Percentiles rank a stretch among this genome's conserved stretches.
These are phyloP conservation scores for Pomacea maculata DNA, from an alignment of 1,140 invertebrate genomes.

Conservation along the genomic window DNA sequence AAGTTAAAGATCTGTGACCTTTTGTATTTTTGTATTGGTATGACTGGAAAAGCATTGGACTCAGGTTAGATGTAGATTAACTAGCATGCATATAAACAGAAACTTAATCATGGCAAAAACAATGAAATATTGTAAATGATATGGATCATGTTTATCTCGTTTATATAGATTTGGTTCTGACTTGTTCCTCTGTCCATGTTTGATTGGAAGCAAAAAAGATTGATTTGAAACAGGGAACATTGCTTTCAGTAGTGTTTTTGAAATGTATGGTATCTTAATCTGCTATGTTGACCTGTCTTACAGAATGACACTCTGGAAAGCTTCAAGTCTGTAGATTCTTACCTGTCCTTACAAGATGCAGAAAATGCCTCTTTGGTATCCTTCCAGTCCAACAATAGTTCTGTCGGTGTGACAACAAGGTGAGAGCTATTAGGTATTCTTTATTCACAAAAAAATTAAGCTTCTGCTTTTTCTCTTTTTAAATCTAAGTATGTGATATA, in stretches of 20 bases:
- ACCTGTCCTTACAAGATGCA: constrained; percentile 36
- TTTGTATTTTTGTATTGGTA: no score
- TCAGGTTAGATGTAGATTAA: background rate
- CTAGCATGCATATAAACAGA: background rate
- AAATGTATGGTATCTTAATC: no score
- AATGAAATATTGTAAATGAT: no score
- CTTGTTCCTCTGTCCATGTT: no score
- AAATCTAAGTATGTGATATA: no score
- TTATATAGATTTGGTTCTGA: no score
- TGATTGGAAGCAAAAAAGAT: background rate
- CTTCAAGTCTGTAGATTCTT: constrained; percentile 51
- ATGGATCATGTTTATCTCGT: no score
- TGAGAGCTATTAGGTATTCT: background rate
- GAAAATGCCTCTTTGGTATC: constrained; percentile 18
- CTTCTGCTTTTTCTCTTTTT: no score
- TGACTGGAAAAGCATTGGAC: no score
- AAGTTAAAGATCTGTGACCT: background rate
- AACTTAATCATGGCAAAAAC: background rate
- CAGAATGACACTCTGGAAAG: constrained; percentile 49
- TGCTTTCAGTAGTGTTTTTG: no score
- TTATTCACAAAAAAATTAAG: no score
- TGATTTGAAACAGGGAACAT: background rate
- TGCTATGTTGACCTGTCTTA: constrained; percentile 6
- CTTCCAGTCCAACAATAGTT: constrained; percentile 20
- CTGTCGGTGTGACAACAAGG: constrained; percentile 17